These are phyloP conservation scores for Heliothis peltigera DNA, from an alignment of 2,888 invertebrate genomes.

Conservation along the genomic window DNA sequence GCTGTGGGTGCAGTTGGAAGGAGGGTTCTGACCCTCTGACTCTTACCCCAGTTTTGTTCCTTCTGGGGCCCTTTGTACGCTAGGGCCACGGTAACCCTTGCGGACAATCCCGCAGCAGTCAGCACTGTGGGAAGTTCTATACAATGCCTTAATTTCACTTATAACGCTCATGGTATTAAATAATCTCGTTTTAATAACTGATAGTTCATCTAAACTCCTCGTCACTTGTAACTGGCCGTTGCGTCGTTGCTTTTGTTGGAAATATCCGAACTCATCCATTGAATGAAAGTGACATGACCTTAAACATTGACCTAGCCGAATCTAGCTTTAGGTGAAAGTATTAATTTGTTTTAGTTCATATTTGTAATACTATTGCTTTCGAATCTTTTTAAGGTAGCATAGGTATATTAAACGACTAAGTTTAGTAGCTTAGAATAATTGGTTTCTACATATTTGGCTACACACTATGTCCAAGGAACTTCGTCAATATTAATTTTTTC, in stretches of 20 bases:
- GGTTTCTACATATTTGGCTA: background rate
- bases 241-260: background rate
- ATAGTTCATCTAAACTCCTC: background rate
- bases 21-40: no score
- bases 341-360: conserved; percentile 37
- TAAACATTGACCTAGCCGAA: conserved; percentile 38
- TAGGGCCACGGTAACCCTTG: no score
- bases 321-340: conserved; percentile 44
- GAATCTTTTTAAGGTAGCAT: conserved; percentile 38
- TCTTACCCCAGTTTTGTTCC: no score
- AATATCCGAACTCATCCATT: conserved; percentile 8
- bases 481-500: no score
- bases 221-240: conserved; percentile 5
- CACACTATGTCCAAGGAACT: no score
- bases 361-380: conserved; percentile 58
- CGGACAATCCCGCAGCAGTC: no score
- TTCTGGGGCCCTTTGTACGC: no score
- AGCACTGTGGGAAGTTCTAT: no score
- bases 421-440: conserved; percentile 28
- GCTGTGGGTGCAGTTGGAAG: no score
- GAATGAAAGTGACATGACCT: conserved; percentile 37
- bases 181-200: background rate
- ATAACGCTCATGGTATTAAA: background rate
- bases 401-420: conserved; percentile 18
- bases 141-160: background rate